Conservation (phyloP, 2,797 vertebrate species). For the Heterohyrax brucei region DNA sequence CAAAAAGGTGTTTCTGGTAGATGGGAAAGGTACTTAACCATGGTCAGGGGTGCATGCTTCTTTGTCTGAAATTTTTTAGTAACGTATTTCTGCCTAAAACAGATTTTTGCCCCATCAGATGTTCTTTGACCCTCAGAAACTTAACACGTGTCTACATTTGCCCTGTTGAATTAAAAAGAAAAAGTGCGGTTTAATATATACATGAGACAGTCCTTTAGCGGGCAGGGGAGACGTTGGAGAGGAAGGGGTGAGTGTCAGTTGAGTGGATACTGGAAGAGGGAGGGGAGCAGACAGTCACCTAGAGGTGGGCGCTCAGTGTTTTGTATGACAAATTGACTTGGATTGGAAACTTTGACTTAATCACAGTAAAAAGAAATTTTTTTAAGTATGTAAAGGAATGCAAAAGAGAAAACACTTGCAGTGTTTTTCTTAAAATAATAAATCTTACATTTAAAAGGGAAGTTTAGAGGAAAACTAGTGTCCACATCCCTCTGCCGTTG, state of each 20-base stretch:
- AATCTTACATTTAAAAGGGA: not conserved
- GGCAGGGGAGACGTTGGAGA: too few species aligned
- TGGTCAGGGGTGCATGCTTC: not conserved
- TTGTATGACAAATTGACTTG: too few species aligned
- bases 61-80: not conserved
- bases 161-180: not conserved
- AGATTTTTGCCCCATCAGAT: not conserved
- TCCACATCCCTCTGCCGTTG: not conserved
- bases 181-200: too few species aligned
- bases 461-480: not conserved
- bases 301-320: too few species aligned
- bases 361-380: too few species aligned
- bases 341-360: too few species aligned
- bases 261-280: too few species aligned
- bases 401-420: too few species aligned
- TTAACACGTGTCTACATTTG: not conserved
- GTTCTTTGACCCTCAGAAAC: not conserved
- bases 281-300: too few species aligned
- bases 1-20: not conserved
- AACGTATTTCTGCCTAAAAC: not conserved
- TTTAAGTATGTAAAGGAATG: too few species aligned
- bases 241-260: too few species aligned
- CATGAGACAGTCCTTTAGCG: too few species aligned
- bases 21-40: not conserved
- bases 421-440: constrained; percentile 42